Conservation (phyloP, 2,888 invertebrate genomes). For the Amitus sp. region DNA sequence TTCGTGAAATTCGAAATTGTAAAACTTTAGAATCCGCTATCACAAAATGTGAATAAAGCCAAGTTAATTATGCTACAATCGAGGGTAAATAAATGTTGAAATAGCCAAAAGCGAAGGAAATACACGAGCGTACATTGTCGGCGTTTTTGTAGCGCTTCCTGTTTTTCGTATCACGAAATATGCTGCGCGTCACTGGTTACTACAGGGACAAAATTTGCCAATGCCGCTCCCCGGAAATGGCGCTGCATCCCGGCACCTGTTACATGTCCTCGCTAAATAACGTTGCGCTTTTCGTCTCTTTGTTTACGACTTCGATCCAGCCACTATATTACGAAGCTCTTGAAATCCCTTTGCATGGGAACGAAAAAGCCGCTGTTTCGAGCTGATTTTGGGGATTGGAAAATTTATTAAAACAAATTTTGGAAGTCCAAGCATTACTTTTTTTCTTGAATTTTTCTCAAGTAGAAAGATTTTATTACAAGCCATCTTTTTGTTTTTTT, state of each 20-base stretch:
- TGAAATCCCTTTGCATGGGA: too few species aligned
- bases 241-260: slow-evolving; percentile 45
- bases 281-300: slow-evolving; percentile 16
- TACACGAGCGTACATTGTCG: background rate
- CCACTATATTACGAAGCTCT: too few species aligned
- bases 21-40: slow-evolving; percentile 6
- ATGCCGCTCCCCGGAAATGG: slow-evolving; percentile 30
- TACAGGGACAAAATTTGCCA: slow-evolving; percentile 45
- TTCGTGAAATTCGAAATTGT: slow-evolving; percentile 3
- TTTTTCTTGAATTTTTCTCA: slow-evolving; percentile 11
- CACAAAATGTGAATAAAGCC: too few species aligned
- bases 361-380: background rate
- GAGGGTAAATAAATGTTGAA: too few species aligned
- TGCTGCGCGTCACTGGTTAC: slow-evolving; percentile 40
- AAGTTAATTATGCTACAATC: too few species aligned
- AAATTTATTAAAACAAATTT: slow-evolving; percentile 23
- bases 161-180: slow-evolving; percentile 14
- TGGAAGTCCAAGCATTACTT: slow-evolving; percentile 12
- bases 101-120: too few species aligned
- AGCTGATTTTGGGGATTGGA: background rate
- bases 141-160: slow-evolving; percentile 18
- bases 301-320: slow-evolving; percentile 17
- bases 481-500: slow-evolving; percentile 16
- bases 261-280: slow-evolving; percentile 41
- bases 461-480: too few species aligned